Evolutionary conservation across 2,888 invertebrate genomes (phyloP), one percentile per base, ranked within the genome.

Genomic region (Amiota minor): DNA sequence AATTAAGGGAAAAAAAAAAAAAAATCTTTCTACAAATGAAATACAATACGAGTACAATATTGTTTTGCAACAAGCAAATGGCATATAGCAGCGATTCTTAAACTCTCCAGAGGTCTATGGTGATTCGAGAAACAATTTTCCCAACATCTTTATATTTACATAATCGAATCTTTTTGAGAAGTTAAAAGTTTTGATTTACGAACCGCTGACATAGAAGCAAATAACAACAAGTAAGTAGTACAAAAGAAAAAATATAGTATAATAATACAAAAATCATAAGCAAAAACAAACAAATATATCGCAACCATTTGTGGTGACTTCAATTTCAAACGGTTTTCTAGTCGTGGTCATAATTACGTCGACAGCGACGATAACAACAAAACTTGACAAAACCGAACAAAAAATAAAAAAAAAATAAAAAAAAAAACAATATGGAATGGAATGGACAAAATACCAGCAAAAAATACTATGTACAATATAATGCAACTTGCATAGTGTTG

Each of bases 291-390:
- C 14, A 35, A 62, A 45, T 14, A 12, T 45, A n/a, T n/a, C 12
- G 45, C 35, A 53, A 62, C 62, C 23, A 45, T 62, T 45, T 62
- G 35, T 35, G 62, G 23, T 35, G 64, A 47, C 18, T 65, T 16
- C 46, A 65, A 47, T 47, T 65, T 65, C 65, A 65, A 65, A 65
- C 65, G 65, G 65, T 47, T 65, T 47, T 65, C 65, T 65, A 65
- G n/a, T 16, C 65, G 8, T 65, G 47, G 65, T 65, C 65, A 46
- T 56, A 56, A 56, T 56, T 10, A 47, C 11, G 62, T 62, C 45
- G 45, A 11, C 56, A 45, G n/a, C 12, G 1, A 20, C 9, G 45
- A 16, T n/a, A 14, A 62, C n/a, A 45, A 62, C 23, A 14, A 35
- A 62, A 14, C 45, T 14, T 35, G n/a, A 45, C 61, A 20, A 35